Percentiles rank a stretch among this genome's conserved stretches.
These are phyloP conservation scores for Caenorhabditis uteleia DNA, from an alignment of 2,888 invertebrate genomes.

Conservation along the genomic window DNA sequence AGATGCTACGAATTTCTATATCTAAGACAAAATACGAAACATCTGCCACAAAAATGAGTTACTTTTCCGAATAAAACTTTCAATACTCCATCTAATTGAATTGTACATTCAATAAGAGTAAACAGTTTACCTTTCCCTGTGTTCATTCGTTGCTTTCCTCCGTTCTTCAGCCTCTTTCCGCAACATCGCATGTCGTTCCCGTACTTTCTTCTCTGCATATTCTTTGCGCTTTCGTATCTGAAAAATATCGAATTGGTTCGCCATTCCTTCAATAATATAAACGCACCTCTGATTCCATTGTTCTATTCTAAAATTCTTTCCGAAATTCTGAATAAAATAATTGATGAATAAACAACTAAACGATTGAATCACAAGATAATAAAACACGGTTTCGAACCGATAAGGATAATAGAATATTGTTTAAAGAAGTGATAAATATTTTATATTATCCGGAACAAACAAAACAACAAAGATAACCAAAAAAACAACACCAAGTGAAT, in stretches of 20 bases:
- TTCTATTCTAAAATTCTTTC: neutral
- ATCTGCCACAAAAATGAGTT: neutral
- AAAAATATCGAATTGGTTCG: no score
- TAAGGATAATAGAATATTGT: no score
- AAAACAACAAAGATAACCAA: no score
- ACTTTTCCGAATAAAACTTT: neutral
- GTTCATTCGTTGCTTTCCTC: slow-evolving; percentile 19
- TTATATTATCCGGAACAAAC: no score
- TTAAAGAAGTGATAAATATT: no score
- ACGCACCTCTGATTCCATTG: slow-evolving; percentile 28
- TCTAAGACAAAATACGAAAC: neutral
- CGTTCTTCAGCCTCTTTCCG: slow-evolving; percentile 38
- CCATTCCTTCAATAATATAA: neutral
- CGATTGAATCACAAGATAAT: no score
- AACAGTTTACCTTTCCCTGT: slow-evolving; percentile 24
- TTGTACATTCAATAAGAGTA: neutral
- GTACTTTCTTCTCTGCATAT: slow-evolving; percentile 48
- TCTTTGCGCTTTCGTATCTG: slow-evolving; percentile 51
- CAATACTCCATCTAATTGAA: neutral
- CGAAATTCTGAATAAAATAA: neutral
- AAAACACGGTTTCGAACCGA: no score
- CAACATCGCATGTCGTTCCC: slow-evolving; percentile 40
- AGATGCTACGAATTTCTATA: neutral
- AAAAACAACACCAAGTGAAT: no score
- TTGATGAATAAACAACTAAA: no score